Evolutionary conservation across 2,113 vertebrate species (phyloP).

Genomic region (Rattus rattus): DNA sequence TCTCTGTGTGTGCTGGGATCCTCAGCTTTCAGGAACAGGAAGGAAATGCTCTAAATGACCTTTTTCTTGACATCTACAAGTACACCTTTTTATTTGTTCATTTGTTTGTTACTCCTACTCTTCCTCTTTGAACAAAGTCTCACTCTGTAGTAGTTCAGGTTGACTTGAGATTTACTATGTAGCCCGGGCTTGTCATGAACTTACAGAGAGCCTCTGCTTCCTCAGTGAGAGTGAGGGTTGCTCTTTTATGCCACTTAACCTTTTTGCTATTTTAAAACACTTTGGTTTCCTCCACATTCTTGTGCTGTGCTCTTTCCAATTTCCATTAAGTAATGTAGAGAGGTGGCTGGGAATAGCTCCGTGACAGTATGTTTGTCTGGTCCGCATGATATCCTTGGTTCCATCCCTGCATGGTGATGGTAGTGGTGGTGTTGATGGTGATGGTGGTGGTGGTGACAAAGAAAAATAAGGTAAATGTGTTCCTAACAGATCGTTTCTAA

Average conservation of each 20-base stretch:
- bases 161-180: neutral
- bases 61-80: neutral
- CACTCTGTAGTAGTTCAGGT: neutral
- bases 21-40: neutral
- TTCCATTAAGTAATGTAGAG: slow-evolving; percentile 10
- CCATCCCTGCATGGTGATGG: too few relatives aligned
- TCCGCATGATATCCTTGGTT: neutral
- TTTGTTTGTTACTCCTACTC: neutral
- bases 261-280: slow-evolving; percentile 2
- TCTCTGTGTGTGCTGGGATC: too few relatives aligned
- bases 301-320: neutral
- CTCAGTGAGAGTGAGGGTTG: neutral
- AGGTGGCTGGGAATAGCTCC: neutral
- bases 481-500: neutral
- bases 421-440: neutral
- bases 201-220: neutral
- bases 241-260: neutral
- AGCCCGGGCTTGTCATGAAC: neutral
- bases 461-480: neutral
- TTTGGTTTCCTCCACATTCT: neutral
- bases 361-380: neutral
- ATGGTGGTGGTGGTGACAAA: neutral
- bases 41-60: neutral
- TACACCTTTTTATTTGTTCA: neutral
- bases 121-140: neutral